These are phyloP conservation scores for Prietella phreatophila DNA, from an alignment of 2,113 vertebrate genomes.

Conservation along the genomic window DNA sequence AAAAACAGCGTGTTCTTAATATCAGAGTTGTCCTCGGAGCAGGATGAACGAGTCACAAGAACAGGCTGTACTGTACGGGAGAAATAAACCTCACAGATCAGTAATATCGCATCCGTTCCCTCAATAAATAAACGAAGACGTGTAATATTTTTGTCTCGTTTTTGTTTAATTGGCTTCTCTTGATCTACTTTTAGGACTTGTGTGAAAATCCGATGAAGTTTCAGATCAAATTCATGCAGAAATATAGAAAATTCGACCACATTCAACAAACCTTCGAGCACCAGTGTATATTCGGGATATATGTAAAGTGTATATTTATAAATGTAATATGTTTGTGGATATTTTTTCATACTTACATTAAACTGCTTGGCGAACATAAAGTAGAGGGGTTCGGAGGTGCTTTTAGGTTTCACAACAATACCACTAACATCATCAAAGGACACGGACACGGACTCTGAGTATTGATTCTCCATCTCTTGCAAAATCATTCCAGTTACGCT, in stretches of 20 bases:
- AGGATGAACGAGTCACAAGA: not conserved
- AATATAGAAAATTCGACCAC: no score
- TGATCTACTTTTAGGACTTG: no score
- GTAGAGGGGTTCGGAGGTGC: rapidly evolving
- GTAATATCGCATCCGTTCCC: no score
- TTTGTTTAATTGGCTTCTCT: no score
- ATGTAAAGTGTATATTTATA: not conserved
- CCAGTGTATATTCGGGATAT: no score
- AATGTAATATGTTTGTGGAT: not conserved
- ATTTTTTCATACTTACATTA: constrained; percentile 8
- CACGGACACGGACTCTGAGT: constrained; percentile 37
- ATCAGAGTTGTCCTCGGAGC: not conserved
- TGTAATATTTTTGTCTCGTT: no score
- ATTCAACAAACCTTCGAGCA: no score
- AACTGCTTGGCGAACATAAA: not conserved
- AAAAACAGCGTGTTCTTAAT: constrained; percentile 29
- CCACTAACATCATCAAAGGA: constrained; percentile 39
- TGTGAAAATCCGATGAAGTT: no score
- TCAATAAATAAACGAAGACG: no score
- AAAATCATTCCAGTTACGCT: not conserved
- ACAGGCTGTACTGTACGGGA: no score
- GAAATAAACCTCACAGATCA: no score
- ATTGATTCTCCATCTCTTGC: not conserved
- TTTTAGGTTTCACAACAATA: constrained; percentile 37
- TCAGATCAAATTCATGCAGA: no score